phyloP scores from a whole-genome alignment of 2,113 vertebrate species.

The Saguinus midas region DNA sequence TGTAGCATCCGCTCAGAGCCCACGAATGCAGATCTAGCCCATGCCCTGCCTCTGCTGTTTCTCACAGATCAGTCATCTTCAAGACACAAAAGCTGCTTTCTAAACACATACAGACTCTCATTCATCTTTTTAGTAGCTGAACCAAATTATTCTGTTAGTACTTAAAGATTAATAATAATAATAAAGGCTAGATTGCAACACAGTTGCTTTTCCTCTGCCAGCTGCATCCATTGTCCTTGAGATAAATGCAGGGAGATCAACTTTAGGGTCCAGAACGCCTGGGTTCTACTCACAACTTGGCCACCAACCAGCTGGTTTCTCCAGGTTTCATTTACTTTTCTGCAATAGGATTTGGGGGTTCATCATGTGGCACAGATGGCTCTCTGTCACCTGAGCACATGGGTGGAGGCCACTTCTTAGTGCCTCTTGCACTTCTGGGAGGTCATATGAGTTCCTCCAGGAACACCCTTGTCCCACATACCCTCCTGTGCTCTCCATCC shows the following conservation, averaged over 20 bases:
- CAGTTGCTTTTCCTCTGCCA: neutral
- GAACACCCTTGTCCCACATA: neutral
- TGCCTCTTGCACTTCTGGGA: accelerated
- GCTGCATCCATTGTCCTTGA: neutral
- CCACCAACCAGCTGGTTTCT: neutral
- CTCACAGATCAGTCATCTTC: neutral
- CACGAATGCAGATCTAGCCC: accelerated
- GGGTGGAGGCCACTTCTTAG: accelerated
- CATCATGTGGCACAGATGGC: accelerated
- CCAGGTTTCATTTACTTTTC: too few species aligned
- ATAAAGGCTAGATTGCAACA: neutral
- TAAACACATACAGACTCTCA: neutral
- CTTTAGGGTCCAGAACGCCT: neutral
- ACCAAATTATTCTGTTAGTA: neutral
- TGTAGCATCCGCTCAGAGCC: too few species aligned
- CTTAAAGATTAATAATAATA: neutral
- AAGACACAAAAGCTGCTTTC: neutral
- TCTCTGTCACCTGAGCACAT: too few species aligned
- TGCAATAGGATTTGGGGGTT: too few species aligned
- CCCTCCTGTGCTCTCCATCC: neutral
- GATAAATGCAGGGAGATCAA: neutral
- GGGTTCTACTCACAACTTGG: neutral
- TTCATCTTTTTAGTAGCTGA: neutral
- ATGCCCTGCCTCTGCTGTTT: accelerated
- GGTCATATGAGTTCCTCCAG: neutral